Base-by-base conservation (phyloP, 2,888 invertebrate species). In the Drosophila melanosoma region DNA sequence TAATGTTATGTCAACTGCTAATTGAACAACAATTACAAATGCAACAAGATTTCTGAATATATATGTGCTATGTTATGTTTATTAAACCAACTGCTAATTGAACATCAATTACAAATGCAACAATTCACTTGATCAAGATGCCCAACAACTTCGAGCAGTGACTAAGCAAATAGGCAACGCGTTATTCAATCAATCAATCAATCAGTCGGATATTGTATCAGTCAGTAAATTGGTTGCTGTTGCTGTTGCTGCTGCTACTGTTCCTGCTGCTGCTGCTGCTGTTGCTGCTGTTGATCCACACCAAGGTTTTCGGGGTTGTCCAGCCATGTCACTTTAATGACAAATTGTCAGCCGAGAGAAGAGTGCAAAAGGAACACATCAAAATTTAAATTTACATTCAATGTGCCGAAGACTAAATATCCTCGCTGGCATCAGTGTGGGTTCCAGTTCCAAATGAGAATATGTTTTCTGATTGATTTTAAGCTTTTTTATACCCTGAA, bases 241-340 rank as follows among this genome's bases (percentile, higher is more conserved):
- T 52, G 66, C 26, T 53, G 32, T 23, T 68, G 26, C 36, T 60
- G 49, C 23, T 52, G 66, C 26, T 53, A 23, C 29, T 68, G 26
- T 38, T 60, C 42, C 15, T 45, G n/a, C 15, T 67, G 23, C 6
- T 48, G 48, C n/a, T 40, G n/a, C 2, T 38, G 35, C 52, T 26
- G 10, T 32, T 52, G 66, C 26, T 53, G 32, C 29, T 68, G 26
- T 38, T 60, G 49, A 20, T 45, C 42, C 48, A 36, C 23, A 36
- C 53, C 17, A 45, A 45, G 36, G 48, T 67, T 58, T 45, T 33
- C n/a, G 56, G 23, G 48, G 42, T 26, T 56, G 69, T 48, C 62
- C 51, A 54, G 53, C 69, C 52, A 57, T 77, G 76, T 66, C 70
- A 75, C 66, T 79, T 79, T 75, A 66, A 79, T 75, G 71, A 70